A percentile compares a stretch with the other conserved stretches of the same genome.
phyloP scores from a whole-genome alignment of 2,113 vertebrate species.

The Serranochromis macrocephalus region DNA sequence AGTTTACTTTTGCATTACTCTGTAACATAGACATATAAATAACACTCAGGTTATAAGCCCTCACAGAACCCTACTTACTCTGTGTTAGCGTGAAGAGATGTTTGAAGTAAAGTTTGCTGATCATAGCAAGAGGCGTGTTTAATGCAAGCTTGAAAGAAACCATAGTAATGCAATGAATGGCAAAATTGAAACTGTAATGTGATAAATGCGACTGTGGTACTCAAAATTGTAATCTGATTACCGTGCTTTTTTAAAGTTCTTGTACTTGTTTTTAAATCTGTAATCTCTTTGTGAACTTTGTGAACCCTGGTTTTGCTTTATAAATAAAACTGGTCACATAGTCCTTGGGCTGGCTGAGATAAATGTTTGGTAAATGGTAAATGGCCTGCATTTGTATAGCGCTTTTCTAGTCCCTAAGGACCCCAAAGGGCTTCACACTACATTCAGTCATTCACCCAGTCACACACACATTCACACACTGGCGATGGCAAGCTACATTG shows the following conservation, averaged over 20 bases:
- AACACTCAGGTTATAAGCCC: neutral
- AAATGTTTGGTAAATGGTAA: too few relatives aligned
- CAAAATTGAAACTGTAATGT: neutral
- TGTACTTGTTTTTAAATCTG: neutral
- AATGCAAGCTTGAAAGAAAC: neutral
- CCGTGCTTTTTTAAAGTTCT: neutral
- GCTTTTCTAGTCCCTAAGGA: too few relatives aligned
- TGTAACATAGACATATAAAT: neutral
- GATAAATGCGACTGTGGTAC: rapidly evolving
- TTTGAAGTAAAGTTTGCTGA: neutral
- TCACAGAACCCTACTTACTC: neutral
- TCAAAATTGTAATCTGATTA: neutral
- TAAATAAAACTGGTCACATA: neutral
- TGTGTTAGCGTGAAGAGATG: neutral
- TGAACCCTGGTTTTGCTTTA: neutral
- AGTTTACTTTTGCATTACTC: neutral
- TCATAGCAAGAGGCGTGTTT: neutral
- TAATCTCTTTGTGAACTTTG: neutral
- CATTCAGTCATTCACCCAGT: too few relatives aligned
- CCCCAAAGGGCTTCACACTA: too few relatives aligned
- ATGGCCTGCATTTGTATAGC: too few relatives aligned
- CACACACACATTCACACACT: too few relatives aligned
- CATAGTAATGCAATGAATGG: neutral
- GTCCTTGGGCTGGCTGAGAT: too few relatives aligned
- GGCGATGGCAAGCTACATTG: too few relatives aligned